Evolutionary conservation across 2,113 vertebrate species (phyloP).

Genomic region (Alosa alosa): DNA sequence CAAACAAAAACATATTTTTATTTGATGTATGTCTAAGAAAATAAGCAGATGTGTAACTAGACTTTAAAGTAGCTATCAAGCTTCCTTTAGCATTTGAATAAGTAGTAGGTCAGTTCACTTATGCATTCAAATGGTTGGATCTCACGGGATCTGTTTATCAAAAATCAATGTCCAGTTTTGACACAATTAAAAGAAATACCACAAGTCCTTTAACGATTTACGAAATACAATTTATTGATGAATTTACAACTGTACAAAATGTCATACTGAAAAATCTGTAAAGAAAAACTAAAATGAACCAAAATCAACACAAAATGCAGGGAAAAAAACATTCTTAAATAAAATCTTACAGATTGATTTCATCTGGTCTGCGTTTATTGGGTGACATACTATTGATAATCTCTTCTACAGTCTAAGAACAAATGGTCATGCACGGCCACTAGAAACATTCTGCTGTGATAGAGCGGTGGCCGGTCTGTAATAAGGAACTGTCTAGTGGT

Average conservation of each 20-base stretch:
- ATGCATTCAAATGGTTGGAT: too few relatives aligned
- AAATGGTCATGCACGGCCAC: slow-evolving; percentile 2
- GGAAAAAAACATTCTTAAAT: slow-evolving; percentile 18
- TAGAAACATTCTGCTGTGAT: background rate
- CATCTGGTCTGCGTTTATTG: background rate
- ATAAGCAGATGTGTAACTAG: too few relatives aligned
- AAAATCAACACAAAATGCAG: slow-evolving; percentile 18
- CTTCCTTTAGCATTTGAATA: too few relatives aligned
- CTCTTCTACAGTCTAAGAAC: background rate
- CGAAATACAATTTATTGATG: slow-evolving; percentile 62
- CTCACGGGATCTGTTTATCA: too few relatives aligned
- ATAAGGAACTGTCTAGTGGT: background rate
- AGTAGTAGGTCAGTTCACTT: too few relatives aligned
- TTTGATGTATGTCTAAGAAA: too few relatives aligned
- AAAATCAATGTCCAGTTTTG: too few relatives aligned
- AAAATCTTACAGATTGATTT: background rate
- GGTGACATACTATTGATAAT: background rate
- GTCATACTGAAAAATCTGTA: slow-evolving; percentile 58
- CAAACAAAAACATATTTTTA: too few relatives aligned
- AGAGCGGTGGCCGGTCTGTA: background rate
- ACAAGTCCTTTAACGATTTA: slow-evolving; percentile 19
- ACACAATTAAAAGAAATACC: background rate
- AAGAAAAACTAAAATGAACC: slow-evolving; percentile 45
- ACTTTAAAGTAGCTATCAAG: too few relatives aligned
- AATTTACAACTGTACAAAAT: slow-evolving; percentile 73